These are phyloP conservation scores for Uloborus plumipes DNA, from an alignment of 2,888 invertebrate genomes.

Conservation along the genomic window DNA sequence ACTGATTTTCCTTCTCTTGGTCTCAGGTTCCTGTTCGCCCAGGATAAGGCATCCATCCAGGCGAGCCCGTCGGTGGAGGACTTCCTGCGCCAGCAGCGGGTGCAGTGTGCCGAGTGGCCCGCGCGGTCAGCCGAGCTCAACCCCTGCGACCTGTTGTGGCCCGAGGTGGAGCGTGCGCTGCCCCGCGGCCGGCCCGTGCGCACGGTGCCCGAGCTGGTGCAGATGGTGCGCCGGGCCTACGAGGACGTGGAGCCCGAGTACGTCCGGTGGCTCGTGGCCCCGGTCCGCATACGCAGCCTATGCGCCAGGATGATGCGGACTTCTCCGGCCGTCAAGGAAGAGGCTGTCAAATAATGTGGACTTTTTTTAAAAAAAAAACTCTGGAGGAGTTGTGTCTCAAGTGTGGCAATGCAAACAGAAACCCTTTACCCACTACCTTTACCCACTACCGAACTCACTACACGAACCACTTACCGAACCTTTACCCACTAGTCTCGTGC, in stretches of 20 bases:
- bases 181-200: not conserved
- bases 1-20: not conserved
- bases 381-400: no score
- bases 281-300: constrained; percentile 52
- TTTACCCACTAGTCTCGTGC: no score
- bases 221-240: constrained; percentile 44
- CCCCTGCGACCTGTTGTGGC: constrained; percentile 55
- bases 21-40: constrained; percentile 59
- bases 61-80: constrained; percentile 53
- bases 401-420: no score
- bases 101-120: constrained; percentile 60
- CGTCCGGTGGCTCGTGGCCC: constrained; percentile 57
- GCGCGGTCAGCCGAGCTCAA: constrained; percentile 49
- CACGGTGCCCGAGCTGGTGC: constrained; percentile 38
- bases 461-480: no score
- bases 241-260: constrained; percentile 47
- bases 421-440: no score
- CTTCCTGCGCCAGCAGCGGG: constrained; percentile 53
- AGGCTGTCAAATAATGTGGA: not conserved
- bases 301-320: constrained; percentile 40
- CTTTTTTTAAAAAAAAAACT: no score
- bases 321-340: not conserved
- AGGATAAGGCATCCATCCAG: constrained; percentile 58
- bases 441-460: no score
- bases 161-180: constrained; percentile 37